Evolutionary conservation across 2,888 invertebrate genomes (phyloP), one percentile per base, ranked within the genome.

Genomic region (Eilema sororculum): DNA sequence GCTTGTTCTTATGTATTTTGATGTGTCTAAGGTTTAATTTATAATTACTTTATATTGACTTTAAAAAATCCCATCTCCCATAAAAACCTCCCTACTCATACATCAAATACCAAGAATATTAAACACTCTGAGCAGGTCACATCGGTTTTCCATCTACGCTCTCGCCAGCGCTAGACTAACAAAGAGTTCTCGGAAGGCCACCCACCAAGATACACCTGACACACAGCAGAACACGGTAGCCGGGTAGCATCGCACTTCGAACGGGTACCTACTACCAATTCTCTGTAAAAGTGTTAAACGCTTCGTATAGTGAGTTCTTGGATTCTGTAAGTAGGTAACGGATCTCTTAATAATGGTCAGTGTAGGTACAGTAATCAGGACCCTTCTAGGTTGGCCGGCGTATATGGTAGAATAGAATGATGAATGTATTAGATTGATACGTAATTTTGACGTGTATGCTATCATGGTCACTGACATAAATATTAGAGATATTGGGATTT

Each of bases 141-240:
- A 64, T 52, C 22, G 22, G 30, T 33, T 57, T 65, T 57, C 33
- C 65, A 65, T 65, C 57, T 65, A 65, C 30, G 33, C 57, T 10
- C 57, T 65, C 56, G 22, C 56, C 65, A 65, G 57, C 22, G 6
- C 8, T 20, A 37, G 10, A 22, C 30, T 24, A 73, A 73, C 73
- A 74, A 84, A 83, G 83, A 80, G 84, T 93, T 93, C 93, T 70
- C 10, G 72, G 93, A 90, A 93, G 89, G 83, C 93, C 93, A 93
- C 93, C 90, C 91, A 90, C 75, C 78, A 80, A 63, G 77, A 67
- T 33, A 71, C 85, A 84, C 78, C 91, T 91, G 91, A 89, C 91
- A 89, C 82, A 86, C 78, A 68, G 83, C 93, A 93, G 93, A 89
- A 65, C 87, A 82, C 89, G 83, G 91, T 91, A 91, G 91, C 87